Evolutionary conservation across 2,113 vertebrate species (phyloP), one percentile per base, ranked within the genome.

Genomic region (Nesoenas mayeri): DNA sequence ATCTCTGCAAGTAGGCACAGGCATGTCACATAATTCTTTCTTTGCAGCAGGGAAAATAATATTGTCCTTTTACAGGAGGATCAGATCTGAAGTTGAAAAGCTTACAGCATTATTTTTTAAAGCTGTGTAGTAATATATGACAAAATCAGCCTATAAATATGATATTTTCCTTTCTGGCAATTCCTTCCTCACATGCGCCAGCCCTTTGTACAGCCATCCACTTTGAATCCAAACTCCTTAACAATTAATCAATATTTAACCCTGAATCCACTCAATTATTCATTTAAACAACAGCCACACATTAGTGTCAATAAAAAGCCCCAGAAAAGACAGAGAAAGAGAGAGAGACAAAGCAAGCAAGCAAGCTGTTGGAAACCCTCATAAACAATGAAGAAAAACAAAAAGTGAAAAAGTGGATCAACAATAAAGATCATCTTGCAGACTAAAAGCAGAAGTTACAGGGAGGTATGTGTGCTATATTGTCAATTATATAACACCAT

Each of bases 231-330:
- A 80, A 62, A 36, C 26, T 87, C 67, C 58, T 51, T 71, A 85
- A 78, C 18, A 79, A 69, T 85, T 88, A 77, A 91, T 88, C 79
- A 87, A 75, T 95, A 73, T 82, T 93, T 87, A 95, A 87, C 71
- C 60, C 40, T 65, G 77, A 92, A 82, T 72, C 22, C 21, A 73
- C 18, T 88, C 53, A 78, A 82, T 81, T 93, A 94, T 95, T 96
- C 53, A 85, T 92, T 91, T 93, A 85, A 96, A 93, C 42, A 89
- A 73, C 51, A 77, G 29, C 40, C 5, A 2, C 7, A 17, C 24
- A 40, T 73, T 73, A 54, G 6, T 42, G 51, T 48, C 66, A 70
- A 77, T 83, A 86, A 89, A 87, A 82, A 70, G 26, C 9, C 36
- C 16, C 38, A 62, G 74, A 91, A 69, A 85, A 65, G 15, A 32